A percentile compares a stretch with the other conserved stretches of the same genome.
These are phyloP conservation scores for Sebastes alutus DNA, from an alignment of 2,797 vertebrate genomes.

Conservation along the genomic window DNA sequence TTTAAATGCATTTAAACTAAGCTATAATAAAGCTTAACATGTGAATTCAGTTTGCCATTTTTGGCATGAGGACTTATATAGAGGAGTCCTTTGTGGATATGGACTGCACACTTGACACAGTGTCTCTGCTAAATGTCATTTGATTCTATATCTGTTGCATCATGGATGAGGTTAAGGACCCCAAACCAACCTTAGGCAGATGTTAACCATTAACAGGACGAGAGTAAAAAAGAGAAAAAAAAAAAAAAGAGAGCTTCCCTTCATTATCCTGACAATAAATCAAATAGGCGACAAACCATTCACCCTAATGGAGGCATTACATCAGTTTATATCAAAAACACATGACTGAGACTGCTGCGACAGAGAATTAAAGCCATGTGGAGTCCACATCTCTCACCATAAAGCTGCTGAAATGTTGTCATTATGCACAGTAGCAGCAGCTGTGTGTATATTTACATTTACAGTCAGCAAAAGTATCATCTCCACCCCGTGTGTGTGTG, in stretches of 20 bases:
- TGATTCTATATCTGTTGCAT: neutral
- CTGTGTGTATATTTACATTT: neutral
- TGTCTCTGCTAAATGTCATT: neutral
- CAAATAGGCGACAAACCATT: neutral
- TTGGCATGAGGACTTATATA: neutral
- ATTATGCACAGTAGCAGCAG: neutral
- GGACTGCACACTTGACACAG: neutral
- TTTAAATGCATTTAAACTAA: neutral
- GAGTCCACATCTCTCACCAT: no score
- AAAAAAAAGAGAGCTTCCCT: neutral
- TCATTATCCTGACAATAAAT: neutral
- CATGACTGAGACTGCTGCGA: neutral
- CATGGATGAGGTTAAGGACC: constrained; percentile 23
- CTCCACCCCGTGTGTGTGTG: no score
- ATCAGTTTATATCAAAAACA: neutral
- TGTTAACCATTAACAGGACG: constrained; percentile 27
- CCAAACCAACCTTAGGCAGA: neutral
- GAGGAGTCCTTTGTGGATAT: neutral
- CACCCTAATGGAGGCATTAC: neutral
- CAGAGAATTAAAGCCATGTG: constrained; percentile 2
- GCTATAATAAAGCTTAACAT: neutral
- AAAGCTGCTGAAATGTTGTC: neutral
- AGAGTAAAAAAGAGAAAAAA: no score
- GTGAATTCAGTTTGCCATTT: neutral
- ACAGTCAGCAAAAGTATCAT: neutral